Evolutionary conservation across 2,113 vertebrate genomes (phyloP).

Genomic region (Microtus oregoni): DNA sequence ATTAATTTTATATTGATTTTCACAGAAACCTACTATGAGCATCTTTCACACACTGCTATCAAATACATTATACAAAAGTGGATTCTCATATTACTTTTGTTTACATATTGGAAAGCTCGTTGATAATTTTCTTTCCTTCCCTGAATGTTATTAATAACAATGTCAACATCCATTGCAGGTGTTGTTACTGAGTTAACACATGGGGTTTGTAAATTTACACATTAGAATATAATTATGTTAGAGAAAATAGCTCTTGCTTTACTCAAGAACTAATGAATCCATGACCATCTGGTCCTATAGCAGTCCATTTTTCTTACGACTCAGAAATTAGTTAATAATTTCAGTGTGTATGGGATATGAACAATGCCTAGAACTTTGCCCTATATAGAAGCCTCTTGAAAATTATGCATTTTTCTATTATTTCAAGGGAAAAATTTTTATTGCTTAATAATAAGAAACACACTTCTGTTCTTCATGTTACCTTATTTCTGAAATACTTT

Average conservation of each 20-base stretch:
- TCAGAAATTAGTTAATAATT: constrained; percentile 57
- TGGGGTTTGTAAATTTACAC: constrained; percentile 58
- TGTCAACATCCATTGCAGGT: not conserved
- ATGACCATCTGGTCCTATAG: constrained; percentile 62
- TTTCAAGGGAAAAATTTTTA: not conserved
- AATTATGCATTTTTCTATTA: constrained; percentile 37
- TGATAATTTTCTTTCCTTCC: constrained; percentile 32
- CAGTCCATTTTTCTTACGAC: constrained; percentile 60
- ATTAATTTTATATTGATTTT: not conserved
- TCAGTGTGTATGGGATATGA: not conserved
- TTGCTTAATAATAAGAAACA: not conserved
- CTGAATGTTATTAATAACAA: constrained; percentile 2
- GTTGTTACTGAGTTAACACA: constrained; percentile 42
- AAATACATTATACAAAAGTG: not conserved
- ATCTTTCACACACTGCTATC: not conserved
- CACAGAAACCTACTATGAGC: not conserved
- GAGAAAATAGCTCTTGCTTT: constrained; percentile 61
- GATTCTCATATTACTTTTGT: constrained; percentile 44
- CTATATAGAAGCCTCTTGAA: not conserved
- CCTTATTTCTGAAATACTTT: not conserved
- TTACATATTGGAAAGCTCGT: not conserved
- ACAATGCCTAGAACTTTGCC: constrained; percentile 46
- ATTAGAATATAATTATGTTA: constrained; percentile 66
- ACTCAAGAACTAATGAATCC: constrained; percentile 60
- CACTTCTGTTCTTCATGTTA: not conserved